Evolutionary conservation across 2,888 invertebrate genomes (phyloP).

Genomic region (Meteorus cinctellus): DNA sequence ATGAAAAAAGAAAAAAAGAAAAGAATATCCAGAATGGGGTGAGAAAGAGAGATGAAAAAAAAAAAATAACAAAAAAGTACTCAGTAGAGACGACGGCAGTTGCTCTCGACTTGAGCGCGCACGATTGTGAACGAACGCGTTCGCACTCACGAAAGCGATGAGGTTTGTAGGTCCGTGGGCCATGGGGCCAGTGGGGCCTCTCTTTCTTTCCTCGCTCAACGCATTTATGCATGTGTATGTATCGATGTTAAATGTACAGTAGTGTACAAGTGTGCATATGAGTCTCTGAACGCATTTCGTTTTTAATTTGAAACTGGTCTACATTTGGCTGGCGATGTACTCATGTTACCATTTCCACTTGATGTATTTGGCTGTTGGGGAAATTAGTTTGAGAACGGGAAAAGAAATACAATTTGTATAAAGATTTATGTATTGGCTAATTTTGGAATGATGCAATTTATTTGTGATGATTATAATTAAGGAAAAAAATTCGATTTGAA

Average conservation of each 20-base stretch:
- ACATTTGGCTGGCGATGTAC: slow-evolving; percentile 48
- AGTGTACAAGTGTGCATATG: slow-evolving; percentile 27
- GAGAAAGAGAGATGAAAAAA: slow-evolving; percentile 29
- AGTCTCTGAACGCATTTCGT: slow-evolving; percentile 46
- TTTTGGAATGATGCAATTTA: too few relatives aligned
- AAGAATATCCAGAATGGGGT: slow-evolving; percentile 4
- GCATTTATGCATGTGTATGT: slow-evolving; percentile 33
- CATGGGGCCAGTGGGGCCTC: slow-evolving; percentile 62
- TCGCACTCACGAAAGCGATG: slow-evolving; percentile 52
- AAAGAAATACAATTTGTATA: not conserved
- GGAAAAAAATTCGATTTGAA: too few relatives aligned
- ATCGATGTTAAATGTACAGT: slow-evolving; percentile 12
- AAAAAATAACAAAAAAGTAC: slow-evolving; percentile 36
- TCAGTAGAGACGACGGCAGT: slow-evolving; percentile 38
- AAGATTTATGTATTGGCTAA: too few relatives aligned
- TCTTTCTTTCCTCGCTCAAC: slow-evolving; percentile 39
- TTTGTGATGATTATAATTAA: too few relatives aligned
- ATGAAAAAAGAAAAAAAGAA: slow-evolving; percentile 16
- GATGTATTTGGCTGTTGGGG: not conserved
- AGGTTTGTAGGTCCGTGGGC: slow-evolving; percentile 67
- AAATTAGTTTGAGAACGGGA: not conserved
- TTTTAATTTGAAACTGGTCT: slow-evolving; percentile 55
- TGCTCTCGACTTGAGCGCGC: slow-evolving; percentile 51
- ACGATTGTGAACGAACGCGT: slow-evolving; percentile 55
- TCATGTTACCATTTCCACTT: slow-evolving; percentile 42